A percentile compares a stretch with the other conserved stretches of the same genome.
phyloP scores from a whole-genome alignment of 2,113 vertebrate species.

The Brachyistius frenatus region DNA sequence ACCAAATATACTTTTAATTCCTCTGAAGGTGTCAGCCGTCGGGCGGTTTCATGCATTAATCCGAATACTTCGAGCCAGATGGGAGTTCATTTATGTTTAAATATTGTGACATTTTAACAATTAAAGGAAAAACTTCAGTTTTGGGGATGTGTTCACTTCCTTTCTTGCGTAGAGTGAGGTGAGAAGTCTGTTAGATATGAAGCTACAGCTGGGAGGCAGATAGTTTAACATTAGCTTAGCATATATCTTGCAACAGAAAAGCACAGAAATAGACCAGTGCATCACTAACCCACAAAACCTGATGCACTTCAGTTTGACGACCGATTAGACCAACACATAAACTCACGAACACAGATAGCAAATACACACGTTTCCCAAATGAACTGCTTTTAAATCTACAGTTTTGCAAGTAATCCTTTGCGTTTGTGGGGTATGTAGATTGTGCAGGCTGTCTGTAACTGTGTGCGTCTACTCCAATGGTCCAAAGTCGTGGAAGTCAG shows the following conservation, averaged over 20 bases:
- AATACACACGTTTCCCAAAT: no score
- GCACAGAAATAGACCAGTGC: not conserved
- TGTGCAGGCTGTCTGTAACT: not conserved
- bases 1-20: slow-evolving; percentile 47
- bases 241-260: no score
- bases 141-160: not conserved
- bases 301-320: not conserved
- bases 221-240: not conserved
- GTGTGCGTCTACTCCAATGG: slow-evolving; percentile 18
- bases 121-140: slow-evolving; percentile 16
- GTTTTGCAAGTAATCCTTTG: not conserved
- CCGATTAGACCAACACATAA: not conserved
- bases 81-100: slow-evolving; percentile 26
- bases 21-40: slow-evolving; percentile 40
- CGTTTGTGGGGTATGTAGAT: not conserved
- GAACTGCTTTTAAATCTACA: no score
- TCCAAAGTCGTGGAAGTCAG: slow-evolving; percentile 14
- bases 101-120: slow-evolving; percentile 8
- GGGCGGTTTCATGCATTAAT: slow-evolving; percentile 34
- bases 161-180: not conserved
- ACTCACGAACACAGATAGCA: no score
- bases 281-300: not conserved
- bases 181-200: not conserved
- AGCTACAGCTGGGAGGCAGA: not conserved
- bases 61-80: slow-evolving; percentile 15